Evolutionary conservation across 1,140 invertebrate genomes (phyloP), one percentile per base, ranked within the genome.

Genomic region (Drosophila chauvacae): DNA sequence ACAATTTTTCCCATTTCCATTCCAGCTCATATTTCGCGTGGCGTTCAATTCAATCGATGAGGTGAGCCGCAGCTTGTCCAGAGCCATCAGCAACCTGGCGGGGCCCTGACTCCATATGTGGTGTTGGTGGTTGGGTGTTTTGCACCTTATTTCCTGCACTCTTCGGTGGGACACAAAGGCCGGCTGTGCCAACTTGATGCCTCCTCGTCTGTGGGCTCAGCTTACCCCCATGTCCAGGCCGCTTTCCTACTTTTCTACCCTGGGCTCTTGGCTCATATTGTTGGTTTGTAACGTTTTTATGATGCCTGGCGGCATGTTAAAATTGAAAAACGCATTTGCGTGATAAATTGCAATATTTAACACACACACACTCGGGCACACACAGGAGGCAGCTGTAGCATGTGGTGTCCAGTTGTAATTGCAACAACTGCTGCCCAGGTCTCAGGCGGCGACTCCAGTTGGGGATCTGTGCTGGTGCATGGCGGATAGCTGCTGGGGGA

Each of bases 311-410:
- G 90, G 90, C 90, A 88, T 91, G 90, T 91, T 91, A 90, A 91
- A 91, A 91, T 91, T 91, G 91, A 92, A 92, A 92, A 92, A 92
- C 91, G 91, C 91, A 92, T 92, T 92, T 92, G 91, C 91, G 91
- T 92, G 91, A 92, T 92, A 92, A 92, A 92, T 92, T 92, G 91
- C 91, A 92, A 92, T 92, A 92, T 92, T 92, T 92, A 92, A 92
- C 91, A 90, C 81, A 90, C 64, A 80, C 64, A 71, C 63, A 30
- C 7, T 33, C 30, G 30, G 30, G 23, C 53, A 35, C 28, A 66
- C 51, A 75, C 62, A 80, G 68, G 79, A 80, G 80, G 84, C 84
- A 87, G 84, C 81, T 87, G 85, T 87, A 88, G 84, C 85, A 90
- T 90, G 81, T 85, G 85, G 85, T 90, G 81, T 88, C 85, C 85